Percentiles rank a stretch among this genome's conserved stretches.
Conservation (phyloP, 35 echinoderm and acorn worm species). For the Ophioderma brevispina region DNA sequence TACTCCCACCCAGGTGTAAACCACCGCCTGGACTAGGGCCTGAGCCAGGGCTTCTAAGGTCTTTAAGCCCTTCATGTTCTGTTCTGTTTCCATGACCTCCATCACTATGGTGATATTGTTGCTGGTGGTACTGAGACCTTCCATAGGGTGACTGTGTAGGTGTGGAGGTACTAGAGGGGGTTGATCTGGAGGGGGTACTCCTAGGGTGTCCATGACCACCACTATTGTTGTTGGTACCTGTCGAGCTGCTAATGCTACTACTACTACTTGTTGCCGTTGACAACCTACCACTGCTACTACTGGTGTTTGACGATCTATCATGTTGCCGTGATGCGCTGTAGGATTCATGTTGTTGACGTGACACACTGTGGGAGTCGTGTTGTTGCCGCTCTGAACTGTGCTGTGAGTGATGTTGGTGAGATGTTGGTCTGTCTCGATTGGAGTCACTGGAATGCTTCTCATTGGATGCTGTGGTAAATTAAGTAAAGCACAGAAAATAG, state of each 20-base stretch:
- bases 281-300: background rate
- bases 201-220: constrained; percentile 4
- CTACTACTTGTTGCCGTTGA: background rate
- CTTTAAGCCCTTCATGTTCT: background rate
- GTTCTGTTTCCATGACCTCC: background rate
- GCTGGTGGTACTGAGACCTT: constrained; percentile 12
- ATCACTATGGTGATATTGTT: background rate
- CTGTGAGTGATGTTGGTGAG: constrained; percentile 18
- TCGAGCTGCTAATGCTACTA: background rate
- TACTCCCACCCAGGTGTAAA: background rate
- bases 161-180: constrained; percentile 5
- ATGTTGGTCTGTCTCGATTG: constrained; percentile 34
- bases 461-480: constrained; percentile 45
- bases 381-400: constrained; percentile 6
- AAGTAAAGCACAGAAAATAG: no score
- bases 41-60: background rate
- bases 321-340: background rate
- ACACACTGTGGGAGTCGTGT: constrained; percentile 5
- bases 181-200: background rate
- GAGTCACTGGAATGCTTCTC: constrained; percentile 90
- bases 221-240: background rate
- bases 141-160: constrained; percentile 15
- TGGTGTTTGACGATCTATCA: constrained; percentile 1
- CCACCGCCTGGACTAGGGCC: background rate
- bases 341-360: constrained; percentile 18